Conservation (phyloP, 2,888 invertebrate species). For the Aporophyla lueneburgensis region DNA sequence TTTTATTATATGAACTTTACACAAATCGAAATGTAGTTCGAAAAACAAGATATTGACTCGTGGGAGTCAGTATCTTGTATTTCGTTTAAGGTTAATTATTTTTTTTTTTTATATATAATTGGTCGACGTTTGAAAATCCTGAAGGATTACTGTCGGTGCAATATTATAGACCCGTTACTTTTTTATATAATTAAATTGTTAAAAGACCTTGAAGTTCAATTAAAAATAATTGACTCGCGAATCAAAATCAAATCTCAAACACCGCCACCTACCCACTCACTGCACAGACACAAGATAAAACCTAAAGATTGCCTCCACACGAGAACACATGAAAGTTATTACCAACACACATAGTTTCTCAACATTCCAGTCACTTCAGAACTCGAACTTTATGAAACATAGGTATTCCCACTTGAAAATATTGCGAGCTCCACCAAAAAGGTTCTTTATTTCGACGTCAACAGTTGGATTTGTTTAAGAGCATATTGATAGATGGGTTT, state of each 20-base stretch:
- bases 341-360: conserved; percentile 35
- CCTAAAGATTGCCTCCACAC: conserved; percentile 28
- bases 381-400: conserved; percentile 28
- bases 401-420: conserved; percentile 36
- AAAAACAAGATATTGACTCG: too few relatives aligned
- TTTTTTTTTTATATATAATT: too few relatives aligned
- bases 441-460: conserved; percentile 22
- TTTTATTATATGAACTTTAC: too few relatives aligned
- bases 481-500: conserved; percentile 39
- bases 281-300: conserved; percentile 24
- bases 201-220: too few relatives aligned
- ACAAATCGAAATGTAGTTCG: too few relatives aligned
- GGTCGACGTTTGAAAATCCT: too few relatives aligned
- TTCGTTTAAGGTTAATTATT: too few relatives aligned
- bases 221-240: background rate
- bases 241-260: background rate
- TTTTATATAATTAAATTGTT: too few relatives aligned
- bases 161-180: too few relatives aligned
- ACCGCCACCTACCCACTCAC: background rate
- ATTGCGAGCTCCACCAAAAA: conserved; percentile 19
- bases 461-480: conserved; percentile 40
- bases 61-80: too few relatives aligned
- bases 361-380: conserved; percentile 29
- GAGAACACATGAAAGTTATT: conserved; percentile 43
- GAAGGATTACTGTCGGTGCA: too few relatives aligned